A percentile compares a stretch with the other conserved stretches of the same genome.
Conservation (phyloP, 2,888 invertebrate genomes). For the Chydorus sphaericus region DNA sequence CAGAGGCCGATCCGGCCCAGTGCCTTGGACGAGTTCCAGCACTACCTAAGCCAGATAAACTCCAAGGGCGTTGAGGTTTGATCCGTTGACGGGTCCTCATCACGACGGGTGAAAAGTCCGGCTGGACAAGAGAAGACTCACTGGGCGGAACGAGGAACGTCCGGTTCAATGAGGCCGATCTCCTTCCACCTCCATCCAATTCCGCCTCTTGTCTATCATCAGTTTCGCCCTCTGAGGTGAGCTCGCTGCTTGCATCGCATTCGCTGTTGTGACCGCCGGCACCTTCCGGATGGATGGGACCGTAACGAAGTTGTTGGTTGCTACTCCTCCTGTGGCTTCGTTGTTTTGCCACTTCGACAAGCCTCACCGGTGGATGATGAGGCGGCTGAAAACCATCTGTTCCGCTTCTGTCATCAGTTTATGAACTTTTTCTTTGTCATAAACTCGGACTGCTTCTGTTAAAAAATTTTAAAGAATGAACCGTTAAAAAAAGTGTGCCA, state of each 20-base stretch:
- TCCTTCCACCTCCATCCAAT: conserved; percentile 44
- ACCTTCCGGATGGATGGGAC: neutral
- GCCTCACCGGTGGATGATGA: neutral
- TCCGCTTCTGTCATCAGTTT: conserved; percentile 10
- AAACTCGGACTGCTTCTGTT: neutral
- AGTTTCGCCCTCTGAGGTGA: conserved; percentile 53
- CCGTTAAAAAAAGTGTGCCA: neutral
- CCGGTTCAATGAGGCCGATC: conserved; percentile 11
- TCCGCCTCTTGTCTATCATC: conserved; percentile 54
- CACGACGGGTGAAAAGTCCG: conserved; percentile 14
- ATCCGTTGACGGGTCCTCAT: neutral
- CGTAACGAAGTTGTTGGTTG: neutral
- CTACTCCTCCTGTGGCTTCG: no score
- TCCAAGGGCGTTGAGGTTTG: conserved; percentile 52
- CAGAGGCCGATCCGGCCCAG: conserved; percentile 77
- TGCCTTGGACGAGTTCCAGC: conserved; percentile 27
- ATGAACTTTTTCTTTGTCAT: conserved; percentile 7
- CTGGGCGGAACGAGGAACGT: conserved; percentile 16
- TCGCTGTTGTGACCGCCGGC: conserved; percentile 37
- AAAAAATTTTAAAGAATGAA: neutral
- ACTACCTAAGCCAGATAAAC: conserved; percentile 55
- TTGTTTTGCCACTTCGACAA: no score
- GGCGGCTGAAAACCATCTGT: conserved; percentile 1
- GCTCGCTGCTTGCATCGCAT: conserved; percentile 80
- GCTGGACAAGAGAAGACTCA: conserved; percentile 18